Conservation (phyloP, 2,113 vertebrate species). For the Bubo blakistoni region DNA sequence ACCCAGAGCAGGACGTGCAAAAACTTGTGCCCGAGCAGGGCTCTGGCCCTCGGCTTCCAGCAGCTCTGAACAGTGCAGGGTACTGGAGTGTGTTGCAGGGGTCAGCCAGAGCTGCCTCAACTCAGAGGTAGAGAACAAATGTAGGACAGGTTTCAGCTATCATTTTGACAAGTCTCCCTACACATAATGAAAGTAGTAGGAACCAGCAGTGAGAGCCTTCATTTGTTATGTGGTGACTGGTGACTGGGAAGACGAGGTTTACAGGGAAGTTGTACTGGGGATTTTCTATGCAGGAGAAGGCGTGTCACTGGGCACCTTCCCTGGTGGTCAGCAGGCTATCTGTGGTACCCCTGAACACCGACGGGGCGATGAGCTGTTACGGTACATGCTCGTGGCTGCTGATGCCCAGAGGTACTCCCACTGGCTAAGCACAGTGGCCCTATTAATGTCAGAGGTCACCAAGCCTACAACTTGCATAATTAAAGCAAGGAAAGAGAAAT, state of each 20-base stretch:
- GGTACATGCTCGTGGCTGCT: rapidly evolving
- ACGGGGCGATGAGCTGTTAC: rapidly evolving
- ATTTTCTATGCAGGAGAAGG: not conserved
- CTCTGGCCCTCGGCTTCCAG: rapidly evolving
- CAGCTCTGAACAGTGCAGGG: not conserved
- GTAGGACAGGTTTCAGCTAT: not conserved
- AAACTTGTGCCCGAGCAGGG: rapidly evolving
- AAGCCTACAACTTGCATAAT: not conserved
- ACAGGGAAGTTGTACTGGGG: not conserved
- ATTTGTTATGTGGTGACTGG: not conserved
- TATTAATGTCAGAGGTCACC: not conserved
- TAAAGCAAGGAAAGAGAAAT: not conserved
- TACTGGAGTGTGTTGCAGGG: not conserved
- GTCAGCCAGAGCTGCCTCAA: not conserved
- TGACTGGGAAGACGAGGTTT: not conserved
- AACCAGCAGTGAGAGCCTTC: not conserved
- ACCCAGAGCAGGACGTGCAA: rapidly evolving
- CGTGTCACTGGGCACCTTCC: rapidly evolving
- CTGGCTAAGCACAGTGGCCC: not conserved
- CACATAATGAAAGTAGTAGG: rapidly evolving
- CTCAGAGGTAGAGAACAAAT: rapidly evolving
- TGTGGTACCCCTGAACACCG: not conserved
- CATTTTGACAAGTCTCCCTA: not conserved
- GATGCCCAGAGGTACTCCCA: not conserved
- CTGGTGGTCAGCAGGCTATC: not conserved